Evolutionary conservation across 2,888 invertebrate species (phyloP).

Genomic region (Tipula helvola): DNA sequence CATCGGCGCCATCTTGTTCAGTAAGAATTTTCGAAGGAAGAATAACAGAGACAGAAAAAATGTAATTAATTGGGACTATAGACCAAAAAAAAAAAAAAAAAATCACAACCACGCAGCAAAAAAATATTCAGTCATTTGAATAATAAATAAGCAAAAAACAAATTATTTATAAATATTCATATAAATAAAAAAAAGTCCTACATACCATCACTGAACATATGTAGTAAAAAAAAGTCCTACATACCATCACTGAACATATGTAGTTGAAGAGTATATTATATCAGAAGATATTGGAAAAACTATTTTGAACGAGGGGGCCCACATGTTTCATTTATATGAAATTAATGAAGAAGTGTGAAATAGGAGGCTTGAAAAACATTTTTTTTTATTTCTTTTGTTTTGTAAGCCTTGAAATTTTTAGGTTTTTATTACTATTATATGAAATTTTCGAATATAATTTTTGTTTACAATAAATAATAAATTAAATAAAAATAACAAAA

Average conservation of each 20-base stretch:
- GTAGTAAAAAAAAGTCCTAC: neutral
- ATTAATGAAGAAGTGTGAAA: neutral
- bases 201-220: neutral
- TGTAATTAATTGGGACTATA: too few relatives aligned
- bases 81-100: neutral
- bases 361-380: neutral
- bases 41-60: neutral
- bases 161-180: neutral
- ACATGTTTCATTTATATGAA: neutral
- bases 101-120: neutral
- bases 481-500: neutral
- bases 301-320: neutral
- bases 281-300: neutral
- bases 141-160: neutral
- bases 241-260: neutral
- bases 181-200: neutral
- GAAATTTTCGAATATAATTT: neutral
- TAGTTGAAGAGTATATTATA: neutral
- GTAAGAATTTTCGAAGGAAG: neutral
- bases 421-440: neutral
- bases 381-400: neutral
- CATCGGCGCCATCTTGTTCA: neutral
- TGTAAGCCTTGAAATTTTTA: neutral
- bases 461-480: neutral
- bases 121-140: neutral